A percentile compares a stretch with the other conserved stretches of the same genome.
These are phyloP conservation scores for Agrypnus murinus DNA, from an alignment of 2,888 invertebrate genomes.

Conservation along the genomic window DNA sequence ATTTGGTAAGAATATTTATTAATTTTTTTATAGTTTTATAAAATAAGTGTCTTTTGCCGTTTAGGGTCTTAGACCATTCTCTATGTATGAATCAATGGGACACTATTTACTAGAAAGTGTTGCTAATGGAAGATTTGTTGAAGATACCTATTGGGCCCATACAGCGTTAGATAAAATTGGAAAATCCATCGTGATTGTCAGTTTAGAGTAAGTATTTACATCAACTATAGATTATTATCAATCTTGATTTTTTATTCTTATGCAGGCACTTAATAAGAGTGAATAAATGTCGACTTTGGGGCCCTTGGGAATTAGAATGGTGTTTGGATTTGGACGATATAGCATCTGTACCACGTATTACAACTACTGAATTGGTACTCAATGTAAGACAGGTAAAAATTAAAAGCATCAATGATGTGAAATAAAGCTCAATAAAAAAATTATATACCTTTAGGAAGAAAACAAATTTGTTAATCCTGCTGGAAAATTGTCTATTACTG, in stretches of 20 bases:
- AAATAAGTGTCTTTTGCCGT: too few relatives aligned
- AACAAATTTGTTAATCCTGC: constrained; percentile 69
- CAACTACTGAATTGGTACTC: constrained; percentile 78
- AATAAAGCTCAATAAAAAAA: not conserved
- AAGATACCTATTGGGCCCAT: constrained; percentile 83
- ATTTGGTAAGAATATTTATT: too few relatives aligned
- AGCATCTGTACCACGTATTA: constrained; percentile 78
- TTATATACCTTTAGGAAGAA: constrained; percentile 60
- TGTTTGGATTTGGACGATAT: constrained; percentile 82
- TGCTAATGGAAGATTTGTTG: constrained; percentile 78
- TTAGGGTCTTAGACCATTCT: constrained; percentile 86
- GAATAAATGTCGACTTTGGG: constrained; percentile 81
- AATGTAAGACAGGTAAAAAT: constrained; percentile 82
- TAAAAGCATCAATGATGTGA: too few relatives aligned
- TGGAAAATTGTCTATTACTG: constrained; percentile 80
- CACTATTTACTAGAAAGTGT: constrained; percentile 78
- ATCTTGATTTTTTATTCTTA: too few relatives aligned
- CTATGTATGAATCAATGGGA: constrained; percentile 82
- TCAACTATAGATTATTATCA: not conserved
- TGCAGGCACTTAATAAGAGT: constrained; percentile 82
- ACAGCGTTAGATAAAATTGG: constrained; percentile 77
- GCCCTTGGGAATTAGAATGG: constrained; percentile 87
- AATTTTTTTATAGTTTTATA: too few relatives aligned
- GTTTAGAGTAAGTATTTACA: constrained; percentile 76
- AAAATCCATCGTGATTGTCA: constrained; percentile 79